phyloP scores from a whole-genome alignment of 2,888 invertebrate genomes.

The Bibio marci region DNA sequence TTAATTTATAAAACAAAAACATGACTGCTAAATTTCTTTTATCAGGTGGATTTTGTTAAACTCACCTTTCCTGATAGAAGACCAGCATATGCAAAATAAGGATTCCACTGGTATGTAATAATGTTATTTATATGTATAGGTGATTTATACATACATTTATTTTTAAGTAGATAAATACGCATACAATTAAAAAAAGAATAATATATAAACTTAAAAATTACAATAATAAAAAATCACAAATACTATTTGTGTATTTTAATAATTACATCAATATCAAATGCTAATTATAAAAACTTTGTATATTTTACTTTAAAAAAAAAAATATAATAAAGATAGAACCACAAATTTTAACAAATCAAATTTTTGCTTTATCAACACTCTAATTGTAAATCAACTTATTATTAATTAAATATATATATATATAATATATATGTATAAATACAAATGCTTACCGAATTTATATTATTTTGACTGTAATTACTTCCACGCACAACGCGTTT shows the following conservation, averaged over 20 bases:
- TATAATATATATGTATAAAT: background rate
- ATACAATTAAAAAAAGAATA: background rate
- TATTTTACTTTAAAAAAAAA: no score
- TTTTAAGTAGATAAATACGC: no score
- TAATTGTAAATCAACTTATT: background rate
- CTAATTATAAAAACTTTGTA: no score
- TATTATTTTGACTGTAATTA: slow-evolving; percentile 43
- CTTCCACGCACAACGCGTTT: slow-evolving; percentile 71
- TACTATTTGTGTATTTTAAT: no score
- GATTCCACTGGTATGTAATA: slow-evolving; percentile 28
- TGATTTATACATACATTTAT: slow-evolving; percentile 1
- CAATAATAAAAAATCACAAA: no score
- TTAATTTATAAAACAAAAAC: no score
- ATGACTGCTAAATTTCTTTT: slow-evolving; percentile 2
- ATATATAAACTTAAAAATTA: background rate
- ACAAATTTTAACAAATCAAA: background rate
- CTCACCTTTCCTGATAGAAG: slow-evolving; percentile 19
- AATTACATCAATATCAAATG: no score
- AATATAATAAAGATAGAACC: background rate
- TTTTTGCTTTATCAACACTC: background rate
- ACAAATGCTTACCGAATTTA: slow-evolving; percentile 10
- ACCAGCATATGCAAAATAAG: slow-evolving; percentile 35
- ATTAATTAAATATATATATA: background rate
- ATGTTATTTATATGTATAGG: slow-evolving; percentile 17
- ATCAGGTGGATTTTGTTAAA: slow-evolving; percentile 5